These are phyloP conservation scores for Leptobrachium leishanense DNA, from an alignment of 2,113 vertebrate genomes.

Conservation along the genomic window DNA sequence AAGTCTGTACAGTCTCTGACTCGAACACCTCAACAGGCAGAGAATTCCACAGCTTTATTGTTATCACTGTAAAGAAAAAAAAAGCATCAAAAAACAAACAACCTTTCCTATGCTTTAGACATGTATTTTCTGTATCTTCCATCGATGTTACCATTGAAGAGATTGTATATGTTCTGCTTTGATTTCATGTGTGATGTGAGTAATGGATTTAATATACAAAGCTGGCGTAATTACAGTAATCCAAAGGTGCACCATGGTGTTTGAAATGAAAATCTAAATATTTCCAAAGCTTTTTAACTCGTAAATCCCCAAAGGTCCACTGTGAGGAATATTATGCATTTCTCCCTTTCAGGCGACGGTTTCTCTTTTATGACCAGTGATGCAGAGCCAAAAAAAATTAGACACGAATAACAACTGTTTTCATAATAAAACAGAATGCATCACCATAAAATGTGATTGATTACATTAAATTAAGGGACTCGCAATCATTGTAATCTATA, in stretches of 20 bases:
- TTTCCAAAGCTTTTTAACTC: slow-evolving; percentile 16
- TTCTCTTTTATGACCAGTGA: slow-evolving; percentile 10
- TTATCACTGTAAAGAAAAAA: no score
- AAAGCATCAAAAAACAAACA: neutral
- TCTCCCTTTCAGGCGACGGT: slow-evolving; percentile 22
- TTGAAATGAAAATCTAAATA: slow-evolving; percentile 32
- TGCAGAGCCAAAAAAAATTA: slow-evolving; percentile 9
- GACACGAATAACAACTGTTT: neutral
- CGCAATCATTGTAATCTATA: slow-evolving; percentile 27
- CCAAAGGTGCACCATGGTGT: slow-evolving; percentile 19
- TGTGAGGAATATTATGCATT: neutral
- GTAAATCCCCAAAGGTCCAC: slow-evolving; percentile 20
- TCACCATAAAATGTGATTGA: slow-evolving; percentile 20
- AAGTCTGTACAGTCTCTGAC: no score
- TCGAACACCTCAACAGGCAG: no score
- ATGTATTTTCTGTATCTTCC: slow-evolving; percentile 16
- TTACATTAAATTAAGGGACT: slow-evolving; percentile 17
- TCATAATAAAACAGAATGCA: slow-evolving; percentile 12
- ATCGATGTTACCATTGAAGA: neutral
- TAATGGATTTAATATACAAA: slow-evolving; percentile 41
- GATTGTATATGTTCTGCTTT: slow-evolving; percentile 1
- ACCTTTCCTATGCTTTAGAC: slow-evolving; percentile 1
- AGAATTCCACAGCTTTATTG: no score
- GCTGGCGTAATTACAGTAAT: slow-evolving; percentile 44
- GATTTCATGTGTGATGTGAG: slow-evolving; percentile 23